Evolutionary conservation across 2,888 invertebrate genomes (phyloP).

Genomic region (Stenodera caucasica): DNA sequence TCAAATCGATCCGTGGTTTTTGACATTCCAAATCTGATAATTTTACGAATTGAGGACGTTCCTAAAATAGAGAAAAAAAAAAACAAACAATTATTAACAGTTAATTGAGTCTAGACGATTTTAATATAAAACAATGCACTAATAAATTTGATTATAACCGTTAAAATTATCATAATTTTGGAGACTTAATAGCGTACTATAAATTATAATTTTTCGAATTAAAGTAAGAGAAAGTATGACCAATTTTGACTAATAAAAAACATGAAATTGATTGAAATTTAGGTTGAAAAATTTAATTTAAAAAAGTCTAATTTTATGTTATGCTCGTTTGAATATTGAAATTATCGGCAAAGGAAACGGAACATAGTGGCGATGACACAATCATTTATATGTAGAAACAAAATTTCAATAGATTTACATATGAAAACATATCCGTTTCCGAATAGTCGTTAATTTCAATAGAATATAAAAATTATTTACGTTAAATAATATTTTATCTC

Average conservation of each 20-base stretch:
- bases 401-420: conserved; percentile 3
- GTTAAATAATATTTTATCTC: not conserved
- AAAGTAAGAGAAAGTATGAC: too few relatives aligned
- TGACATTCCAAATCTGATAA: conserved; percentile 79
- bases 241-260: too few relatives aligned
- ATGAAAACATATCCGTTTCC: conserved; percentile 6
- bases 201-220: too few relatives aligned
- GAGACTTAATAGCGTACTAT: not conserved
- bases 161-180: conserved; percentile 4
- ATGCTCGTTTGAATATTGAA: not conserved
- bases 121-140: not conserved
- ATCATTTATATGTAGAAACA: not conserved
- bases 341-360: not conserved
- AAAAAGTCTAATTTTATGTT: not conserved
- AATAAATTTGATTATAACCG: conserved; percentile 9
- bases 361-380: not conserved
- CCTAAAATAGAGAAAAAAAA: conserved; percentile 23
- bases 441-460: not conserved
- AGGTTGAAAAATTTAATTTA: too few relatives aligned
- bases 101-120: too few relatives aligned
- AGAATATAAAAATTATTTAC: too few relatives aligned
- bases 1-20: conserved; percentile 58
- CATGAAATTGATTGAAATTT: too few relatives aligned
- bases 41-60: conserved; percentile 62
- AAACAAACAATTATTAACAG: not conserved